Base-by-base conservation (phyloP, 1,140 invertebrate genomes). In the Acromyrmex charruanus region DNA sequence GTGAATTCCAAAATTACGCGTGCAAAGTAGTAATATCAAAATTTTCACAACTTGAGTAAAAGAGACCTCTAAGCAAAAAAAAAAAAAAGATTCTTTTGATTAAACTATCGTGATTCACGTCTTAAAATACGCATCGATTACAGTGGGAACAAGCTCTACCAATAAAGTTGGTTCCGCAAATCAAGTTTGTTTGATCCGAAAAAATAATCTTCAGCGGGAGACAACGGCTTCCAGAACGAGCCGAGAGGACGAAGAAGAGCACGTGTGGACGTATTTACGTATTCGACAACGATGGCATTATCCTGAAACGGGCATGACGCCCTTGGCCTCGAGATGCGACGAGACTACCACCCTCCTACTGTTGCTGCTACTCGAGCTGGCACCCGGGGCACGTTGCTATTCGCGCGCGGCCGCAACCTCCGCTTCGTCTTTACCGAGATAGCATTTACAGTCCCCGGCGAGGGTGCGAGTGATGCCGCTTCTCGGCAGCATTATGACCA, bases 311-410 rank as follows among this genome's bases (percentile, higher is more conserved):
- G 94, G 94, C 92, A 94, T 95, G 93, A 93, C 93, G 93, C 91
- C 93, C 91, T 91, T 93, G 93, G 91, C 94, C 92, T 94, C 93
- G 94, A 94, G 92, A 95, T 95, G 95, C 94, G 93, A 94, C 94
- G 92, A 93, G 92, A 92, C 92, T 87, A 93, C 89, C 75, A 90
- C 93, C 89, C 90, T 93, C 21, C 85, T 94, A 88, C 87, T 95
- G 89, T 79, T 93, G 82, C 90, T 91, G 89, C 90, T 94, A 89
- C 87, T 94, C 88, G 88, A 93, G 82, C 77, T 93, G 59, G 90
- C 88, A 82, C 85, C 90, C 61, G 89, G 87, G 44, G 90, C 89
- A 69, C 88, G 87, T 69, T 91, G 90, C 71, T 86, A 91, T 58
- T 72, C 89, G 69, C 89, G 89, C 79, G 80, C 85, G 21, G 79